Percentiles rank a stretch among this genome's conserved stretches.
phyloP scores from a whole-genome alignment of 2,797 vertebrate genomes.

The Sebastes hubbsi region DNA sequence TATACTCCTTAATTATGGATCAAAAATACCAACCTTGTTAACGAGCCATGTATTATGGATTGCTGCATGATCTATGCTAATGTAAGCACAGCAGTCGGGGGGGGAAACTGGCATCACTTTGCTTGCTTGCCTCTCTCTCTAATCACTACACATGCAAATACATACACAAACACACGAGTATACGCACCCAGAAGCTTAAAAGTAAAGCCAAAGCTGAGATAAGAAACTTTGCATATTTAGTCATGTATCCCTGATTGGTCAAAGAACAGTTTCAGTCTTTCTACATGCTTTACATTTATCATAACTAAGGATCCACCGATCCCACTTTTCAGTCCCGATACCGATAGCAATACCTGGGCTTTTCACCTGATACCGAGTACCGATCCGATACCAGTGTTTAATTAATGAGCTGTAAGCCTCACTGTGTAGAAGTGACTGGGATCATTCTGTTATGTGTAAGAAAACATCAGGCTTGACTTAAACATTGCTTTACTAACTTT shows the following conservation, averaged over 20 bases:
- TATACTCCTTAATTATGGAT: constrained; percentile 70
- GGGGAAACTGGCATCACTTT: constrained; percentile 28
- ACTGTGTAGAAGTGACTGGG: too few relatives aligned
- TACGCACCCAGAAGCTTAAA: background rate
- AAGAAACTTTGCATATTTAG: constrained; percentile 4
- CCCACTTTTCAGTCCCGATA: too few relatives aligned
- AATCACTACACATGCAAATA: constrained; percentile 40
- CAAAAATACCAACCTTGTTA: constrained; percentile 69
- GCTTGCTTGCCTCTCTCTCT: constrained; percentile 26
- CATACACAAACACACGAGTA: background rate
- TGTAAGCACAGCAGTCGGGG: constrained; percentile 43
- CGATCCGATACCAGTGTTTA: too few relatives aligned
- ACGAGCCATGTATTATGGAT: constrained; percentile 71
- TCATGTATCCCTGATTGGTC: background rate
- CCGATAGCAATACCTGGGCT: too few relatives aligned
- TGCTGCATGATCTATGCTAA: constrained; percentile 70
- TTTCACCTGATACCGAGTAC: too few relatives aligned
- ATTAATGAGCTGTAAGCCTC: too few relatives aligned
- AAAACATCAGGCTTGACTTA: too few relatives aligned
- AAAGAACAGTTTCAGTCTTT: background rate
- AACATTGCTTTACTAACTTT: too few relatives aligned
- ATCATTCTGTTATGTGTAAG: too few relatives aligned
- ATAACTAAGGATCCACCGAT: background rate
- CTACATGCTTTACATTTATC: background rate
- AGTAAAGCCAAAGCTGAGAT: constrained; percentile 1